Conservation (phyloP, 2,888 invertebrate genomes). For the Amphipoea oculea region DNA sequence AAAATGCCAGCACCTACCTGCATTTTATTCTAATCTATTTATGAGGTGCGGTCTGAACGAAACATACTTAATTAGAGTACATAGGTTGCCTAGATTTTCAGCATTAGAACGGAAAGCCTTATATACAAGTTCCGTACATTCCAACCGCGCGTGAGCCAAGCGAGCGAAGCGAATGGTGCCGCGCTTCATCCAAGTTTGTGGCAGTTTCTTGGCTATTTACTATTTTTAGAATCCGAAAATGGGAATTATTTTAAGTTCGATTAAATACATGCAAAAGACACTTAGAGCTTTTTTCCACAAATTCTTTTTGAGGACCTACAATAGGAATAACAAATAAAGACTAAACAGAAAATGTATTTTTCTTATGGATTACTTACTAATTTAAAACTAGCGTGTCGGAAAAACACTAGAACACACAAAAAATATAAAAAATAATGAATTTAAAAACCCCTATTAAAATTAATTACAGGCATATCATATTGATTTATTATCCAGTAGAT, state of each 20-base stretch:
- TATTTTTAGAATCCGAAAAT: neutral
- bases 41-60: neutral
- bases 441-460: conserved; percentile 52
- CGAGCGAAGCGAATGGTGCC: neutral
- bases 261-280: neutral
- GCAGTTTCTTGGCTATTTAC: neutral
- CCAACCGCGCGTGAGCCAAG: neutral
- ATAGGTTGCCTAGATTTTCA: neutral
- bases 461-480: conserved; percentile 67
- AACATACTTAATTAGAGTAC: neutral
- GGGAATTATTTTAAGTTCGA: neutral
- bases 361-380: neutral
- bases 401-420: conserved; percentile 15
- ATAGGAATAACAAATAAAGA: neutral
- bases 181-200: neutral
- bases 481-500: conserved; percentile 71
- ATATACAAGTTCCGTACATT: neutral
- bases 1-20: neutral
- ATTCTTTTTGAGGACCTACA: neutral
- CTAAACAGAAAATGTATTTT: neutral
- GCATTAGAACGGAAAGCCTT: neutral
- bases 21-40: neutral
- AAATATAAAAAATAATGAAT: conserved; percentile 24
- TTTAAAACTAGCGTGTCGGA: neutral
- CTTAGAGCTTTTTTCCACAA: no score